These are phyloP conservation scores for Drosophila sucinea DNA, from an alignment of 1,140 invertebrate species.

Conservation along the genomic window DNA sequence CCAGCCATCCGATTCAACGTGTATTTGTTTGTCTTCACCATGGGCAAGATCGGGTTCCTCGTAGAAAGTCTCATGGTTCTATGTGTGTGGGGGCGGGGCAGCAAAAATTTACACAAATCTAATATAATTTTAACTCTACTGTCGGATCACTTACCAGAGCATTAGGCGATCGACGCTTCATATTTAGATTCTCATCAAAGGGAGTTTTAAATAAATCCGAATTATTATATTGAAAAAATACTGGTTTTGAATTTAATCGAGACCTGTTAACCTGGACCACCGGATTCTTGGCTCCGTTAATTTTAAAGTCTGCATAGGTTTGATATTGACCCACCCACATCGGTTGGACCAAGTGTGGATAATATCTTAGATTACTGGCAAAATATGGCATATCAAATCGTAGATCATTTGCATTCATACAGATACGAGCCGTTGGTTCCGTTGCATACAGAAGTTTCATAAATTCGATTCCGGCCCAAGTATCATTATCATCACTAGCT, in stretches of 20 bases:
- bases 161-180: background rate
- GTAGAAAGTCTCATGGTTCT: background rate
- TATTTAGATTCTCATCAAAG: background rate
- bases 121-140: background rate
- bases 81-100: too few relatives aligned
- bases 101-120: background rate
- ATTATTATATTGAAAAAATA: background rate
- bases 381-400: conserved; percentile 34
- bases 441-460: too few relatives aligned
- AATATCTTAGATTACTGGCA: conserved; percentile 50
- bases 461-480: too few relatives aligned
- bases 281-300: background rate
- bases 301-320: conserved; percentile 20
- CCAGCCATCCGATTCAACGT: background rate
- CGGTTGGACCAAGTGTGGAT: conserved; percentile 47
- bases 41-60: background rate
- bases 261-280: background rate
- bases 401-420: background rate
- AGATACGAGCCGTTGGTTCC: background rate
- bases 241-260: background rate
- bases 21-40: too few relatives aligned
- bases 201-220: background rate
- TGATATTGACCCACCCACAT: conserved; percentile 14
- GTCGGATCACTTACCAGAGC: background rate
- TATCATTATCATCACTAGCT: too few relatives aligned